These are phyloP conservation scores for Gulo gulo DNA, from an alignment of 2,113 vertebrate genomes.

Conservation along the genomic window DNA sequence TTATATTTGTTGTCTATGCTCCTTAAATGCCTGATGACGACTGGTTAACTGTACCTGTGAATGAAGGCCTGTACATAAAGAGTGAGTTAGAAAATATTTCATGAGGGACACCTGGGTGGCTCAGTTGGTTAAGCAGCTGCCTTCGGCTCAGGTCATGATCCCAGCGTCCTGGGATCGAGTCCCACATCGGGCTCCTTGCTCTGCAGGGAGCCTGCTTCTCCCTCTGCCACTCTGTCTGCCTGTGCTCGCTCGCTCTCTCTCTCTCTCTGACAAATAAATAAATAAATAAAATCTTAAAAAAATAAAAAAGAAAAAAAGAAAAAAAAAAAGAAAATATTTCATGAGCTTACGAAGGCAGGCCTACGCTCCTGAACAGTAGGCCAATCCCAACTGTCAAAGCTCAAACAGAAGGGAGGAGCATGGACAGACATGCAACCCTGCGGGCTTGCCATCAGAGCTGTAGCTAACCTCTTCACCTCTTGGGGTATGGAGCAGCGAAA, in stretches of 20 bases:
- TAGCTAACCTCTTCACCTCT: background rate
- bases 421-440: background rate
- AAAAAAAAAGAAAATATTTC: background rate
- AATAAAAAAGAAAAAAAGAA: too few species aligned
- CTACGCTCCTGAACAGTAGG: background rate
- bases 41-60: background rate
- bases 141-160: too few species aligned
- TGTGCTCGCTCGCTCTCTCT: too few species aligned
- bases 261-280: too few species aligned
- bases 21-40: background rate
- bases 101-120: too few species aligned
- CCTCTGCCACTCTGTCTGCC: too few species aligned
- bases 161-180: too few species aligned
- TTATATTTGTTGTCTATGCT: background rate
- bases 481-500: background rate
- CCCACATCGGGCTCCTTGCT: too few species aligned
- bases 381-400: background rate
- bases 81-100: background rate
- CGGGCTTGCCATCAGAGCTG: background rate
- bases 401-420: background rate
- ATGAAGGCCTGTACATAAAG: background rate
- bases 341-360: background rate
- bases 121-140: too few species aligned
- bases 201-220: too few species aligned
- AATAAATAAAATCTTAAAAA: too few species aligned